These are phyloP conservation scores for Mactromeris polynyma DNA, from an alignment of 2,888 invertebrate species.

Conservation along the genomic window DNA sequence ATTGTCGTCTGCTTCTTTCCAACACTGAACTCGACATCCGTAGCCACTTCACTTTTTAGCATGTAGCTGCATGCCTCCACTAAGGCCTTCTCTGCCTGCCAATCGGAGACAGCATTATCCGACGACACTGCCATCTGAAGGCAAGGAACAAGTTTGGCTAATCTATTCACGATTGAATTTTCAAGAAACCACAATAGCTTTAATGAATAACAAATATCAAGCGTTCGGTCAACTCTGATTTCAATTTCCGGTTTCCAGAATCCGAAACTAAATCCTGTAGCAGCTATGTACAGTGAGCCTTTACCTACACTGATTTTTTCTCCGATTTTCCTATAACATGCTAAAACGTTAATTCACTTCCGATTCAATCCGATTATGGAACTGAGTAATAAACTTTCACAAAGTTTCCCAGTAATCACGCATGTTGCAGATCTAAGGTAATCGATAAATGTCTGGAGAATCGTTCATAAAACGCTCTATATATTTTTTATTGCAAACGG, in stretches of 20 bases:
- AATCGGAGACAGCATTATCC: conserved; percentile 56
- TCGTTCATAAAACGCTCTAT: neutral
- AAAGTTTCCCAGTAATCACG: conserved; percentile 13
- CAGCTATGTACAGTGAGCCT: neutral
- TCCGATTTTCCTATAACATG: conserved; percentile 5
- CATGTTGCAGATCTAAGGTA: conserved; percentile 15
- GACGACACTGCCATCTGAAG: conserved; percentile 35
- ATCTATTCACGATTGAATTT: neutral
- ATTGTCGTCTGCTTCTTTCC: conserved; percentile 63
- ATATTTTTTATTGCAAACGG: neutral
- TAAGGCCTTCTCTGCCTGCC: conserved; percentile 67
- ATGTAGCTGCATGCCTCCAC: conserved; percentile 70
- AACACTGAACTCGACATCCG: conserved; percentile 72
- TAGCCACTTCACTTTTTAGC: conserved; percentile 66
- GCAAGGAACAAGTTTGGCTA: neutral
- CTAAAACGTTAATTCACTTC: conserved; percentile 11
- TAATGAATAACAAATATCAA: neutral
- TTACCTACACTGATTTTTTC: conserved; percentile 11
- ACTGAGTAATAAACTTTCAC: conserved; percentile 17
- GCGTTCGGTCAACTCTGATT: neutral
- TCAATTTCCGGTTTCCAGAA: neutral
- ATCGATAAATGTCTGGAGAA: conserved; percentile 14
- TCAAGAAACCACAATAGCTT: neutral
- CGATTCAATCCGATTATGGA: conserved; percentile 4
- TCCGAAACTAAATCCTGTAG: neutral